These are phyloP conservation scores for Torymus aiolomorphi DNA, from an alignment of 2,888 invertebrate genomes.

Conservation along the genomic window DNA sequence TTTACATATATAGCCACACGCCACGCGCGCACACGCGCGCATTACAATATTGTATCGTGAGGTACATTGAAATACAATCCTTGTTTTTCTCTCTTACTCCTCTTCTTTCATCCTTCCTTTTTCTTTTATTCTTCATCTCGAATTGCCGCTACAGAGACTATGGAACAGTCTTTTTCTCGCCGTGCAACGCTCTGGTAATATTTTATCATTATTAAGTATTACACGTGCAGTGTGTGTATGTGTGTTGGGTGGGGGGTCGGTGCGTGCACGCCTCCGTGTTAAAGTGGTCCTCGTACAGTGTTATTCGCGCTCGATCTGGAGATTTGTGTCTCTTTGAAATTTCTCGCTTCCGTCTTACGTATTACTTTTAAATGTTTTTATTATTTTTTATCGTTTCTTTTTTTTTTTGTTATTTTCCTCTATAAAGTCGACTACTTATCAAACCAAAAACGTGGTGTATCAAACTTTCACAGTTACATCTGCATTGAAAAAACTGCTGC, in stretches of 20 bases:
- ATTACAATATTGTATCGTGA: slow-evolving; percentile 27
- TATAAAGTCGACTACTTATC: neutral
- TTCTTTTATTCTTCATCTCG: neutral
- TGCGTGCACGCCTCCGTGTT: no score
- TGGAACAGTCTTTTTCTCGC: slow-evolving; percentile 38
- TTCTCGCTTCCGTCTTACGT: no score
- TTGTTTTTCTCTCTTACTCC: neutral
- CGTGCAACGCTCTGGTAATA: neutral
- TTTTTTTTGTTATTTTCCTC: no score
- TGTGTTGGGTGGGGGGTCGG: no score
- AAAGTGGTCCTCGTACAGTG: no score
- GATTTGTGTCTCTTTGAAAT: no score
- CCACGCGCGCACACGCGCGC: neutral
- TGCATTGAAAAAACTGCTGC: neutral
- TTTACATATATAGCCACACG: slow-evolving; percentile 20
- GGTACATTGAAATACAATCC: slow-evolving; percentile 42
- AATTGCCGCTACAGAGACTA: slow-evolving; percentile 10
- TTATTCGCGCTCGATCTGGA: no score
- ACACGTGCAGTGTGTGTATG: neutral
- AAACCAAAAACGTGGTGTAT: neutral
- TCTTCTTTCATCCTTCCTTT: neutral
- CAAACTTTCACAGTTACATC: neutral
- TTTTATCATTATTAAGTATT: neutral
- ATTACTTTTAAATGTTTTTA: no score
- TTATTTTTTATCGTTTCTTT: neutral